Evolutionary conservation across 2,113 vertebrate genomes (phyloP), one percentile per base, ranked within the genome.

Genomic region (Triplophysa tibetana): DNA sequence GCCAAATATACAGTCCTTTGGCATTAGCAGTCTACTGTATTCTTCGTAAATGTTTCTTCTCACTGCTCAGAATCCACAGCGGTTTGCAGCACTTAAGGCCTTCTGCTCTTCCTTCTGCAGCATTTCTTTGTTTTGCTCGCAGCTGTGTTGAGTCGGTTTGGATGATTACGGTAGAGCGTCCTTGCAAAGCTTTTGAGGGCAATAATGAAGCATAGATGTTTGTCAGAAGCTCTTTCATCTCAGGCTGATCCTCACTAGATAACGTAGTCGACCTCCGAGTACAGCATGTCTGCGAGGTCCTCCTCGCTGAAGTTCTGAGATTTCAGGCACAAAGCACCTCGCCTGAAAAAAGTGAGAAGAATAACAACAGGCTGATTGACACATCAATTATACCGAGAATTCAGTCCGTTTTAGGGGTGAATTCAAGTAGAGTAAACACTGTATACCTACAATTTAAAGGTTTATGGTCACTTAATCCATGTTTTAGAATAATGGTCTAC

Each of bases 261-360:
- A 2, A 93, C 88, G 52, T 93, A 93, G 87, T 93, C 92, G 13
- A 91, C 90, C 70, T 93, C 92, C 29, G 91, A 91, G 85, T 93
- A 93, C 0, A 93, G 86, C 0, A 82, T 70, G 78, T 92, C 91
- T 0, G 87, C 82, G 83, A 91, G 70, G 26, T 91, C 88, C 83
- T 93, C 92, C 86, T 91, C 92, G 72, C 90, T 91, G 0, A 89
- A 88, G 45, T 91, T 89, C 73, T 89, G 88, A 62, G 67, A 77
- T 81, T 88, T 87, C 45, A 92, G 87, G 77, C 93, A 94, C 87
- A 93, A 83, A 48, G 91, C 91, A 2, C 91, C 90, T 75, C 90
- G 87, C 45, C 93, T 94, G 88, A 78, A 24, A 73, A 77, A 60
- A 68, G 14, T 33, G 63, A 4, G 64, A n/a, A 58, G n/a, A 17